These are phyloP conservation scores for Rostratula benghalensis DNA, from an alignment of 2,113 vertebrate genomes.

Conservation along the genomic window DNA sequence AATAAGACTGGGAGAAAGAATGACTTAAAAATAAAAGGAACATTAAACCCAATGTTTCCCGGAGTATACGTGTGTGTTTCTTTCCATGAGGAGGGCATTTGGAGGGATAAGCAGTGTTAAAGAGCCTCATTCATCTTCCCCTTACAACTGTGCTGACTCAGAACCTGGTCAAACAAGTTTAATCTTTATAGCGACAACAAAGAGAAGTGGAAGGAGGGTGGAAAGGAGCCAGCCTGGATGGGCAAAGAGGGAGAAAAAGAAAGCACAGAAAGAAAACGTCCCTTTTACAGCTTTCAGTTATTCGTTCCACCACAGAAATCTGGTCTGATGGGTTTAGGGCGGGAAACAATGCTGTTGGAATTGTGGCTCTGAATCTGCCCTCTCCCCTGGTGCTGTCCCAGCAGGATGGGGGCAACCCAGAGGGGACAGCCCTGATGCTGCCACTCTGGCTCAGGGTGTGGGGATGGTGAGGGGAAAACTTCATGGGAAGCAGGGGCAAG, in stretches of 20 bases:
- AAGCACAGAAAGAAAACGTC: slow-evolving; percentile 23
- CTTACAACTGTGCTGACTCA: slow-evolving; percentile 65
- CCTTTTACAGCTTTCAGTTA: neutral
- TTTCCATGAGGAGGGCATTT: slow-evolving; percentile 45
- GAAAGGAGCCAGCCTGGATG: slow-evolving; percentile 32
- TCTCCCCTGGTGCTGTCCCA: neutral
- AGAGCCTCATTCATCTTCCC: slow-evolving; percentile 64
- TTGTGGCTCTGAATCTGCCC: neutral
- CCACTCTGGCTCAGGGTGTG: fast-evolving
- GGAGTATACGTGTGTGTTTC: slow-evolving; percentile 16
- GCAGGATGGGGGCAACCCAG: fast-evolving
- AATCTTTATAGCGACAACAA: slow-evolving; percentile 61
- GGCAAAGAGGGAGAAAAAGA: slow-evolving; percentile 2
- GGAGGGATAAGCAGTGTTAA: slow-evolving; percentile 58
- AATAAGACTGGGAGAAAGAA: slow-evolving; percentile 43
- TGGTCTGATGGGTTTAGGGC: neutral
- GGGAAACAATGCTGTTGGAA: neutral
- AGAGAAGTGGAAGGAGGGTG: slow-evolving; percentile 43
- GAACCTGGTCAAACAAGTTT: slow-evolving; percentile 66
- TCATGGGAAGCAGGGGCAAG: neutral
- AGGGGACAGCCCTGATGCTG: fast-evolving
- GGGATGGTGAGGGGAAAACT: fast-evolving
- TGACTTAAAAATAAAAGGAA: slow-evolving; percentile 58
- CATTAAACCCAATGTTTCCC: slow-evolving; percentile 46
- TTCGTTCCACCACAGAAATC: neutral